Evolutionary conservation across 2,888 invertebrate species (phyloP), one percentile per base, ranked within the genome.

Genomic region (Pristionchus arcanus): DNA sequence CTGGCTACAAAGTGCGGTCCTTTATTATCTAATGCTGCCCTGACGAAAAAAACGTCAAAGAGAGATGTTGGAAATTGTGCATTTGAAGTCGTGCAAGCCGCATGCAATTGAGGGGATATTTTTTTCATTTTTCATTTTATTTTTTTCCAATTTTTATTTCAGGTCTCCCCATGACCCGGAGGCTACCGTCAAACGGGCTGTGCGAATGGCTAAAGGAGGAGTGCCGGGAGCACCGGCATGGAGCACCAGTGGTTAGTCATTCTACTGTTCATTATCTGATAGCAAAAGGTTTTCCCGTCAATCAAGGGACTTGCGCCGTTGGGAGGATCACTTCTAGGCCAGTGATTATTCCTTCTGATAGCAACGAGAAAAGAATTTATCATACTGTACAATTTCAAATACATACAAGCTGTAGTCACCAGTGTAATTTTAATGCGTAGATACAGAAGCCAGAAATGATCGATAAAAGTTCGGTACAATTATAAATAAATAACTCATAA

Each of bases 181-280:
- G 42, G 84, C 89, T 1, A 94, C 93, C 74, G 90, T 95, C 55
- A 90, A 92, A 77, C 90, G 91, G 16, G 92, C 92, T 66, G 92
- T 94, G 37, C 84, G 91, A 21, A 90, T 92, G 91, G 93, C 93
- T 25, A 91, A 93, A 49, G 90, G 87, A 66, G 92, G 93, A 2
- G 91, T 92, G 53, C 90, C 87, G 15, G 91, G 91, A 74, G 93
- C 93, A n/a, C 94, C 94, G 5, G 84, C 92, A 15, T 95, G 95
- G 95, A 93, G 94, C 42, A 95, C 95, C 15, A 95, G 94, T 90
- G 94, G 94, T 95, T 53, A 42, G 89, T 84, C 71, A 16, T 21
- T 59, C n/a, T 3, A 59, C 3, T 66, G 66, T 4, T 66, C n/a
- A 11, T 66, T n/a, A 11, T 66, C 66, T 59, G 59, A 59, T 59